Evolutionary conservation across 2,797 vertebrate species (phyloP), one percentile per base, ranked within the genome.

Genomic region (Myotis pilosus): DNA sequence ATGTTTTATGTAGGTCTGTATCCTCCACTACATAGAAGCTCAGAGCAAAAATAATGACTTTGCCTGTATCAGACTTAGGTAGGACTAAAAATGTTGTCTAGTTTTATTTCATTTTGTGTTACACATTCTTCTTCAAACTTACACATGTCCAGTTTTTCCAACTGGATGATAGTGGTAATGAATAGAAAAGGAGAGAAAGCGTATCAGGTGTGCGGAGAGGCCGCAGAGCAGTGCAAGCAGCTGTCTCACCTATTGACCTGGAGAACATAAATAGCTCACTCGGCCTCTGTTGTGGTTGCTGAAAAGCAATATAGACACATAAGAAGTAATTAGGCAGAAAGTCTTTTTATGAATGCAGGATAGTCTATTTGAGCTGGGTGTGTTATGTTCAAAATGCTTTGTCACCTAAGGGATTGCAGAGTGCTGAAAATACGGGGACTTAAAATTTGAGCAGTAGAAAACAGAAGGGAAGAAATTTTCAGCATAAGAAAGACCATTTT

Each of bases 341-440:
- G 57, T 86, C 79, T 64, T 91, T 88, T 79, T 82, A 66, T 78
- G 20, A 57, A 94, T 94, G 85, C 28, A 86, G n/a, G 55, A 79
- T 17, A 92, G 74, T 74, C n/a, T 57, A 64, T 79, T 88, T 94
- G 66, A 82, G 64, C 51, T 44, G 68, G 28, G n/a, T 11, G 28
- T 47, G 36, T 87, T 90, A 69, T 79, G 23, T 71, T 91, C 23
- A 16, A 82, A 30, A 68, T 51, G 36, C 17, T 92, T 84, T 66
- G 72, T 74, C 25, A 49, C 13, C 74, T 88, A 33, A 85, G 49
- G 9, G 92, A 62, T 33, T 87, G 19, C 30, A 81, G 57, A 86
- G 15, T 75, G 2, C 47, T 78, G 53, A 72, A 95, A 80, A 87
- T 25, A 60, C 0, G 38, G 7, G 11, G 4, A 81, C 17, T 91